These are phyloP conservation scores for Phoenicopterus ruber DNA, from an alignment of 2,113 vertebrate species.

Conservation along the genomic window DNA sequence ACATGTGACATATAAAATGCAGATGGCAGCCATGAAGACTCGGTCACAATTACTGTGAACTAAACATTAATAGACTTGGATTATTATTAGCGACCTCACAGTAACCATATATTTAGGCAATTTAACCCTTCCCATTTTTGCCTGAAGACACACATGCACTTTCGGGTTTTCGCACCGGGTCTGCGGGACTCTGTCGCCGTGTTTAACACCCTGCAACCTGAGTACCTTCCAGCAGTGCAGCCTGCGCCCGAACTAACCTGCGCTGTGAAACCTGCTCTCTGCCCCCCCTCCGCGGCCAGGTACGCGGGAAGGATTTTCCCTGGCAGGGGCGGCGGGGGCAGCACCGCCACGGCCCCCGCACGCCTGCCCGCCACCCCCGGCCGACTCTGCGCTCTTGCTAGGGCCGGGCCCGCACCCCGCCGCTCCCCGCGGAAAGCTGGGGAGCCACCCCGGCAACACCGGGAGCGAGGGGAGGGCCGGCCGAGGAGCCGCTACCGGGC, in stretches of 20 bases:
- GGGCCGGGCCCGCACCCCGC: background rate
- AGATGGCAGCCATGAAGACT: background rate
- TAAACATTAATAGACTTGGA: background rate
- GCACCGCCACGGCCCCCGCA: background rate
- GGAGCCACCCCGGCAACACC: background rate
- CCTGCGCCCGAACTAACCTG: rapidly evolving
- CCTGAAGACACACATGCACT: background rate
- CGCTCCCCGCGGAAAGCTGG: background rate
- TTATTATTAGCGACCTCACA: too few species aligned
- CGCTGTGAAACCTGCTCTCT: rapidly evolving
- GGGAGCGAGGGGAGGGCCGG: background rate
- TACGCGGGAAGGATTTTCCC: background rate
- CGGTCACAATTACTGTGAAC: background rate
- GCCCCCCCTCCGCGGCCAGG: background rate
- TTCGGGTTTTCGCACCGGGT: background rate
- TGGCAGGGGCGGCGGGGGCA: background rate
- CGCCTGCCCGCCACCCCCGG: too few species aligned
- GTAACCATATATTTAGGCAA: background rate
- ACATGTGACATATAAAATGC: background rate
- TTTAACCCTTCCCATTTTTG: background rate
- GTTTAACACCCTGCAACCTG: background rate
- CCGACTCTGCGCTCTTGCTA: background rate
- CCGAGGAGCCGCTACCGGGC: background rate
- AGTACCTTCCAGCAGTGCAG: background rate
- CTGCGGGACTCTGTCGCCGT: background rate